These are phyloP conservation scores for Tichodroma muraria DNA, from an alignment of 2,113 vertebrate genomes.

Conservation along the genomic window DNA sequence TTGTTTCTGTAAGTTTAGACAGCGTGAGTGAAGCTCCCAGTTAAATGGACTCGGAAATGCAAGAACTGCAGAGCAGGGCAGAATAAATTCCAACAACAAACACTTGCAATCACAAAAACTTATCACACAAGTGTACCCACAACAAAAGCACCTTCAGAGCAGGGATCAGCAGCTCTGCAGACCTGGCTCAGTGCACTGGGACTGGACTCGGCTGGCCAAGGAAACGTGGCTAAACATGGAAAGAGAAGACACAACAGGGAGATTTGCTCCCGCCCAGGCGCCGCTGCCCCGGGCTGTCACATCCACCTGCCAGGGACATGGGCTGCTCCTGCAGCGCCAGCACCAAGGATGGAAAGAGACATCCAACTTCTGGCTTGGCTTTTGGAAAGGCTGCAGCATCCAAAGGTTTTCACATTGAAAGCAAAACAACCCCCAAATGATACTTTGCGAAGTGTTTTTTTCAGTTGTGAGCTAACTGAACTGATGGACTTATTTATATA, in stretches of 20 bases:
- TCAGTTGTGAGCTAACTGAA: background rate
- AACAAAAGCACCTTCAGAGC: background rate
- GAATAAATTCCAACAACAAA: background rate
- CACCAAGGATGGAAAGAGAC: background rate
- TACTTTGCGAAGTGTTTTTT: background rate
- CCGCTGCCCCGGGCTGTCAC: background rate
- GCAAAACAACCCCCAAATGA: background rate
- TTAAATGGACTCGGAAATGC: background rate
- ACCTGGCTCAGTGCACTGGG: background rate
- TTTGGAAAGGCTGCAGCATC: background rate
- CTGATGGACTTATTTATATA: background rate
- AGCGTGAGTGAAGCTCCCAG: background rate
- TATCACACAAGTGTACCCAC: background rate
- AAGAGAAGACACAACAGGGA: background rate
- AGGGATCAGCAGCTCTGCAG: background rate
- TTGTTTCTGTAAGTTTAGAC: background rate
- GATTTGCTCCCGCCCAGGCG: rapidly evolving
- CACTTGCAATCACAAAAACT: background rate
- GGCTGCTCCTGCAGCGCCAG: background rate
- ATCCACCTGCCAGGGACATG: background rate
- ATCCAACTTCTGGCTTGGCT: background rate
- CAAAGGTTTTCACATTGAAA: background rate
- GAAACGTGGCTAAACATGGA: background rate
- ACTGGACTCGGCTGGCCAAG: background rate
- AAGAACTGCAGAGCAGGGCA: background rate